Evolutionary conservation across 2,888 invertebrate genomes (phyloP).

Genomic region (Poecilobothrus nobilitatus): DNA sequence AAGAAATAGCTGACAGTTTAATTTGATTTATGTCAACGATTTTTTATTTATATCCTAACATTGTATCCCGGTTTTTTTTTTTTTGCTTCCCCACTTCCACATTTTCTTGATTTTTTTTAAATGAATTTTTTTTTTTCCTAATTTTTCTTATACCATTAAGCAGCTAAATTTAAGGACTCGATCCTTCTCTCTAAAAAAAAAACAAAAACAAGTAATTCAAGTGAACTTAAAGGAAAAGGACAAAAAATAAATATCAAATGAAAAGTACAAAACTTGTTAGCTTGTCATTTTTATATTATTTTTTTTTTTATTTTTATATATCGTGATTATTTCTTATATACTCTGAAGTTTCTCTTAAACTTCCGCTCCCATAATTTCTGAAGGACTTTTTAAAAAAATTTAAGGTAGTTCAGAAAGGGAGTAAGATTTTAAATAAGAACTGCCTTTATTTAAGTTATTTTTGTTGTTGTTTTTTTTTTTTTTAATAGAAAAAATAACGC

Average conservation of each 20-base stretch:
- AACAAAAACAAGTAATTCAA: neutral
- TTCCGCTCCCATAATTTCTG: neutral
- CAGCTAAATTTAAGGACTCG: neutral
- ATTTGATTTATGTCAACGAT: conserved; percentile 11
- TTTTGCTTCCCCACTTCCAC: too few species aligned
- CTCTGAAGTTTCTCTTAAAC: neutral
- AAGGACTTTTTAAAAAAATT: neutral
- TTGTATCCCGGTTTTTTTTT: neutral
- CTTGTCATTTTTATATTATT: too few species aligned
- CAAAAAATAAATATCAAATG: neutral
- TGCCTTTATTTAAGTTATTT: too few species aligned
- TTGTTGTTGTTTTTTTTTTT: too few species aligned
- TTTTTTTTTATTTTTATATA: too few species aligned
- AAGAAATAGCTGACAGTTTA: conserved; percentile 11
- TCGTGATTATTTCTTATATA: too few species aligned
- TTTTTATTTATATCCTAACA: conserved; percentile 5
- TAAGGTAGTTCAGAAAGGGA: too few species aligned
- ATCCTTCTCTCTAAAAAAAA: neutral
- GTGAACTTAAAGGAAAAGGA: neutral
- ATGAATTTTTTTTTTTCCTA: too few species aligned
- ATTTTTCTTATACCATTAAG: neutral
- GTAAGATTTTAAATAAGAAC: too few species aligned
- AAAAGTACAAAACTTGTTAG: too few species aligned
- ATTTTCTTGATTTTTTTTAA: too few species aligned
- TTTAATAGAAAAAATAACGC: too few species aligned